A percentile compares a stretch with the other conserved stretches of the same genome.
phyloP scores from a whole-genome alignment of 2,888 invertebrate species.

The Synanthedon formicaeformis region DNA sequence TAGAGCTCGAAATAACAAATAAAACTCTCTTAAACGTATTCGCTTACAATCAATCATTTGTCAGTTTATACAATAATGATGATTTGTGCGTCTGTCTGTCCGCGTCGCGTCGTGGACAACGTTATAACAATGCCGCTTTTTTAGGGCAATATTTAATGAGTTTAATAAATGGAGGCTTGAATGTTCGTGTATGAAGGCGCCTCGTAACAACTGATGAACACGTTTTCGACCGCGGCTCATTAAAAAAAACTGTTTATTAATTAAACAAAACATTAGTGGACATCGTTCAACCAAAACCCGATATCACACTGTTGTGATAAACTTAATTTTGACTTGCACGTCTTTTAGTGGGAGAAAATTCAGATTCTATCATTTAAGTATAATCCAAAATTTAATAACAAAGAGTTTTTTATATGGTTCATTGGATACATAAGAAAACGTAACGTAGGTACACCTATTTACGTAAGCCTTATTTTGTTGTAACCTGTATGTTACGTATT shows the following conservation, averaged over 20 bases:
- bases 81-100: constrained; percentile 25
- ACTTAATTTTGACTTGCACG: no score
- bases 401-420: no score
- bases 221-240: not conserved
- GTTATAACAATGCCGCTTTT: not conserved
- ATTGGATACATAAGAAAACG: no score
- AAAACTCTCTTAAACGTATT: constrained; percentile 14
- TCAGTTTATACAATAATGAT: constrained; percentile 22
- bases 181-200: not conserved
- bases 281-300: no score
- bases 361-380: no score
- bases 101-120: constrained; percentile 6
- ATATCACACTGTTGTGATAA: no score
- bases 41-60: constrained; percentile 26
- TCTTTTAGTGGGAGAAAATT: no score
- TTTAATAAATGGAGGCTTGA: not conserved
- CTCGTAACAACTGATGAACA: not conserved
- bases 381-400: no score
- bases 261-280: not conserved
- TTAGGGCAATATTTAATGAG: not conserved
- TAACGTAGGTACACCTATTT: no score
- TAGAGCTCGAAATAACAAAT: no score
- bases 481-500: no score
- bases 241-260: not conserved
- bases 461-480: no score